phyloP scores from a whole-genome alignment of 2,888 invertebrate species.

The Suillia variegata region DNA sequence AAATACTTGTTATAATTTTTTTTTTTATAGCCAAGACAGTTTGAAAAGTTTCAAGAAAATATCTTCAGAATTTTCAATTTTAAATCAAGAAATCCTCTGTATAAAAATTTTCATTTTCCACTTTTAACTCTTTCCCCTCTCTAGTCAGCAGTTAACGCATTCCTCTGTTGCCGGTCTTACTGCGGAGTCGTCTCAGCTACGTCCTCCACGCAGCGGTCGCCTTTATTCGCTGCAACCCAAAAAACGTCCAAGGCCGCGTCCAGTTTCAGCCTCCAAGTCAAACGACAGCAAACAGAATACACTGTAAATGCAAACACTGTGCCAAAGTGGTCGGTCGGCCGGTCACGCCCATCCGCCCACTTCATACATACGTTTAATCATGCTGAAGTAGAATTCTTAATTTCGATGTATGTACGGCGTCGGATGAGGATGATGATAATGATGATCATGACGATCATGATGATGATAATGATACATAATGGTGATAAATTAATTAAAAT shows the following conservation, averaged over 20 bases:
- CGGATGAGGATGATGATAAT: too few species aligned
- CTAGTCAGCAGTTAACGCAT: constrained; percentile 40
- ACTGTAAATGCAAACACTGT: constrained; percentile 45
- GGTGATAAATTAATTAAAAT: constrained; percentile 2
- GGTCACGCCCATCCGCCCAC: too few species aligned
- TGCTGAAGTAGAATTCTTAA: background rate
- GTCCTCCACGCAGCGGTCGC: constrained; percentile 56
- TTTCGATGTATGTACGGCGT: background rate
- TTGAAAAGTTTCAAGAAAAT: too few species aligned
- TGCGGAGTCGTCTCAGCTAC: constrained; percentile 46
- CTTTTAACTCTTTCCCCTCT: constrained; percentile 7
- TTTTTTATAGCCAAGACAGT: background rate
- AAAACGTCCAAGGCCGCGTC: constrained; percentile 56
- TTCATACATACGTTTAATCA: background rate
- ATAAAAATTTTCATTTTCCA: background rate
- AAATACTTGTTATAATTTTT: background rate
- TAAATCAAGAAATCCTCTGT: background rate
- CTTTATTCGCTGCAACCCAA: constrained; percentile 60
- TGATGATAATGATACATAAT: background rate
- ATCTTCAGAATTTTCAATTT: too few species aligned
- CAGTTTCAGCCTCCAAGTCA: constrained; percentile 47
- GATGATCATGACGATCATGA: too few species aligned
- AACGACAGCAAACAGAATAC: constrained; percentile 57
- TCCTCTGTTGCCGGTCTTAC: constrained; percentile 21
- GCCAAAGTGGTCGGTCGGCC: background rate